Evolutionary conservation across 1,140 invertebrate genomes (phyloP), one percentile per base, ranked within the genome.

Genomic region (Brachionus sp.): DNA sequence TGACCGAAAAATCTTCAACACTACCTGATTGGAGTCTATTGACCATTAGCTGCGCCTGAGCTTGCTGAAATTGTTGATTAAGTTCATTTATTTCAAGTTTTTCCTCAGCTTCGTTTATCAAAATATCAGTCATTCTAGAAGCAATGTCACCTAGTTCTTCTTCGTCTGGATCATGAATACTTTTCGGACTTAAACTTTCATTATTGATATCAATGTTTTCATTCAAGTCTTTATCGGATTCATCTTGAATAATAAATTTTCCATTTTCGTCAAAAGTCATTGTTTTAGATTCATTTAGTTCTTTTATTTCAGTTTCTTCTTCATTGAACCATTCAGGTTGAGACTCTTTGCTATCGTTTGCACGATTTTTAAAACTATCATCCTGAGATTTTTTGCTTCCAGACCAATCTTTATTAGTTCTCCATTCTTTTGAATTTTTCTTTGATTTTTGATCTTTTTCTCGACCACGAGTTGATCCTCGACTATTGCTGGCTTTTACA

Each of bases 1-100:
- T 86, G 85, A 92, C 85, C 13, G 37, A 16, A 23, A 42, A 42
- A 73, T 73, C 37, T 29, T 25, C 19, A 23, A 10, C 5, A 66
- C 5, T 66, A 9, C 12, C 37, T 42, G 37, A 73, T 16, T 37
- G 16, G 9, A 73, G 33, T 7, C 35, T 42, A 12, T 42, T 42
- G 19, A 42, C 16, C 33, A 39, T 42, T n/a, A 73, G 16, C 16
- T 73, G 33, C 5, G 5, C 19, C 9, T 73, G 35, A 42, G 33
- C 16, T 13, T 73, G 37, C 16, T 44, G 37, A 39, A 37, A 39
- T 44, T 73, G 25, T 66, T 66, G 50, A 57, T 57, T 57, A 19
- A 57, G 50, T 9, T 57, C n/a, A 19, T 57, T 57, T 19, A 57
- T 57, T 19, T 57, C 50, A 7, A 19, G 7, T 19, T 57, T 57